These are phyloP conservation scores for Fulmarus glacialis DNA, from an alignment of 2,113 vertebrate genomes.

Conservation along the genomic window DNA sequence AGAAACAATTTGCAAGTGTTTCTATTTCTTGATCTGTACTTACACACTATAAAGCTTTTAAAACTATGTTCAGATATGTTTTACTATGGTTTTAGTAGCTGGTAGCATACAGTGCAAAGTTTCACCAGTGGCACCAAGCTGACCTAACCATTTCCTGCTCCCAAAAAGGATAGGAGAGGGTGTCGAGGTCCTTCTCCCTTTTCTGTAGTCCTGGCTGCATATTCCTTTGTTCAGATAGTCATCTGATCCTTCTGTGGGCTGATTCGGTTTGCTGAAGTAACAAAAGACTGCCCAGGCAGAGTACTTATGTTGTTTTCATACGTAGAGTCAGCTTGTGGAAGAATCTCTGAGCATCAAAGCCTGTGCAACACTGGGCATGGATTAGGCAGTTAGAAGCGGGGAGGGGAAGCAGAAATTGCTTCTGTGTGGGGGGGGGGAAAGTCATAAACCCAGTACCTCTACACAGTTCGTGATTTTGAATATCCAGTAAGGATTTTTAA, in stretches of 20 bases:
- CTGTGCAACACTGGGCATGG: neutral
- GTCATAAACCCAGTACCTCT: neutral
- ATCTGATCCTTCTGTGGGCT: neutral
- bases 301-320: neutral
- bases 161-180: neutral
- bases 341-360: neutral
- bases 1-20: neutral
- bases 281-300: neutral
- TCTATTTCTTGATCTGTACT: neutral
- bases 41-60: neutral
- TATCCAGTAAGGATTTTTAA: neutral
- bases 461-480: neutral
- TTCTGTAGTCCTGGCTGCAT: neutral
- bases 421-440: rapidly evolving
- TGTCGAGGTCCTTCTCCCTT: neutral
- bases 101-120: neutral
- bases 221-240: neutral
- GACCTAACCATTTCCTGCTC: neutral
- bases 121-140: neutral
- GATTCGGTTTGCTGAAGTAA: neutral
- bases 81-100: neutral
- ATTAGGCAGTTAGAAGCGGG: neutral
- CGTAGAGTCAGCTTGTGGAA: neutral
- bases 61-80: neutral
- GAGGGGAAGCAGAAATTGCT: neutral